Evolutionary conservation across 2,113 vertebrate species (phyloP).

Genomic region (Ginglymostoma cirratum): DNA sequence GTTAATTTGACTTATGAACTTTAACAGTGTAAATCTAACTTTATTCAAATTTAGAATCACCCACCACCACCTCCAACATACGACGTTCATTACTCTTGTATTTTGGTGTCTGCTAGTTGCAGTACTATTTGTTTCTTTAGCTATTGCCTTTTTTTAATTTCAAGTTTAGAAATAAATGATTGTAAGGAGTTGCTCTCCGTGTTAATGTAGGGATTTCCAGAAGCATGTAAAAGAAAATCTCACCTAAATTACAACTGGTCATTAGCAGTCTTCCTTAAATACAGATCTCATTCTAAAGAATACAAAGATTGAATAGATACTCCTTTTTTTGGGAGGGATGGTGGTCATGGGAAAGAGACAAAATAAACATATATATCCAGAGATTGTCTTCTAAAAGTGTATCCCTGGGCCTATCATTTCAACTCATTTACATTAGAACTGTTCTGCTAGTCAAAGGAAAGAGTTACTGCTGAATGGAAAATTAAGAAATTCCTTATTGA

Average conservation of each 20-base stretch:
- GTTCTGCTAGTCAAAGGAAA: neutral
- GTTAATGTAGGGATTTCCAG: neutral
- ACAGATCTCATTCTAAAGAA: neutral
- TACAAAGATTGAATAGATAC: slow-evolving; percentile 12
- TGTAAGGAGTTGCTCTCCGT: neutral
- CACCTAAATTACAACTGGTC: slow-evolving; percentile 22
- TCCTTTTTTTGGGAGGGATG: neutral
- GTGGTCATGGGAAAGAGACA: neutral
- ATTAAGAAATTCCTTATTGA: neutral
- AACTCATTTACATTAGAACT: neutral
- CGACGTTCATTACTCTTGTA: neutral
- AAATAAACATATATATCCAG: neutral
- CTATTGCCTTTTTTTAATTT: neutral
- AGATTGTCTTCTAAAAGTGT: neutral
- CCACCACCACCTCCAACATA: neutral
- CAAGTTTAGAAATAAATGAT: neutral
- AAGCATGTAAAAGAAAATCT: slow-evolving; percentile 3
- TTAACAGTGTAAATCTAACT: neutral
- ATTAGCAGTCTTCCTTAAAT: slow-evolving; percentile 23
- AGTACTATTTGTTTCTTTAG: neutral
- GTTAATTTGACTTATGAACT: neutral
- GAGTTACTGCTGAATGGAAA: neutral
- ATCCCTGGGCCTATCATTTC: neutral
- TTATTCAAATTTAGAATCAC: neutral
- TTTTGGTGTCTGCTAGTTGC: neutral